phyloP scores from a whole-genome alignment of 2,797 vertebrate species.

The Bradypodion ventrale region DNA sequence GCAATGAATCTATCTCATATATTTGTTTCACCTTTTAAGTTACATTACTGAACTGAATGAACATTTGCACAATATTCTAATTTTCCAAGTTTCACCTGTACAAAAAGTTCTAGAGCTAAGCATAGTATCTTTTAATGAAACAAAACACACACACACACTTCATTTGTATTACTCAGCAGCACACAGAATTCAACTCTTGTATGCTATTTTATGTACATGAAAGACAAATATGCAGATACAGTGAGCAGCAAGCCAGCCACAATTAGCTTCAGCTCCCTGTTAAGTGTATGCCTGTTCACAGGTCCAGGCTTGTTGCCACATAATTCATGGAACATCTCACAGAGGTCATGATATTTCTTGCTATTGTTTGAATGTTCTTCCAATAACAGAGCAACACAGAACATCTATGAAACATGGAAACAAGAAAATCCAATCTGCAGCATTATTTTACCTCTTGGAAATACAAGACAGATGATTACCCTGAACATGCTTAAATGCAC shows the following conservation, averaged over 20 bases:
- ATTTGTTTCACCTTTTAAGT: too few relatives aligned
- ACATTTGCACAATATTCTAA: too few relatives aligned
- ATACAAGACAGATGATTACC: conserved; percentile 27
- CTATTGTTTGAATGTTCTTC: not conserved
- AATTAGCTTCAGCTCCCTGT: not conserved
- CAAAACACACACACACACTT: too few relatives aligned
- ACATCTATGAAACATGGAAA: not conserved
- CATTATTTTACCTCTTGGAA: not conserved
- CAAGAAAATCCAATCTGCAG: conserved; percentile 10
- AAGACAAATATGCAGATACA: not conserved
- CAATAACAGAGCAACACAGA: not conserved
- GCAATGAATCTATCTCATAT: too few relatives aligned
- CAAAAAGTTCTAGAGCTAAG: too few relatives aligned
- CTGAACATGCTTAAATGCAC: conserved; percentile 33
- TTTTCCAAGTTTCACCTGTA: too few relatives aligned
- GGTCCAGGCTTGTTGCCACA: too few relatives aligned
- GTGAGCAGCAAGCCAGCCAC: not conserved
- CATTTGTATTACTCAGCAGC: not conserved
- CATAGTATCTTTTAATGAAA: too few relatives aligned
- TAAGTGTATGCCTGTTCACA: not conserved
- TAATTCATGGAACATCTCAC: not conserved
- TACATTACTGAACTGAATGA: too few relatives aligned
- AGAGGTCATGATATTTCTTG: not conserved
- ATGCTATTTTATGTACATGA: not conserved
- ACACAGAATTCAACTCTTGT: not conserved